Percentiles rank a stretch among this genome's conserved stretches.
Conservation (phyloP, 2,888 invertebrate species). For the Pseudeuparius sepicola region DNA sequence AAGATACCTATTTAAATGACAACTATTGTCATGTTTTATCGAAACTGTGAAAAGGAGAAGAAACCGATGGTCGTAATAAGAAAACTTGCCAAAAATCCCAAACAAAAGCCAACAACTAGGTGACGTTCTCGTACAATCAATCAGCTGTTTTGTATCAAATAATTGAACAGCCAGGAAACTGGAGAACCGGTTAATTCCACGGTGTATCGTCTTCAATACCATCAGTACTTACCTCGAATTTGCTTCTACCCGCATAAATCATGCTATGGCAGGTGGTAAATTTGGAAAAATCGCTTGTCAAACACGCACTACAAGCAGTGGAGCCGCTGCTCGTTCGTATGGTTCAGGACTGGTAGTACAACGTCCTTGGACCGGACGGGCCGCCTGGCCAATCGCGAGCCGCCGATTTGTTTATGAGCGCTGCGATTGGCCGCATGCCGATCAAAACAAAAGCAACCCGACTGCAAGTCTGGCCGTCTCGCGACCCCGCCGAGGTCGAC, state of each 20-base stretch:
- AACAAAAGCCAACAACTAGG: too few relatives aligned
- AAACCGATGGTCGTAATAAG: too few relatives aligned
- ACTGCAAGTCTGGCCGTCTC: conserved; percentile 24
- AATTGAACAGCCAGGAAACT: conserved; percentile 24
- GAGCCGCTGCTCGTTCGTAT: too few relatives aligned
- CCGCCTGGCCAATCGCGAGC: conserved; percentile 25
- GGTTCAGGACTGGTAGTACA: conserved; percentile 30
- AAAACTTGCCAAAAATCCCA: too few relatives aligned
- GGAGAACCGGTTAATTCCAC: conserved; percentile 9
- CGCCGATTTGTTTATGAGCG: conserved; percentile 34
- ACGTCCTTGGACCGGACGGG: conserved; percentile 29
- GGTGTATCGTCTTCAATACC: too few relatives aligned
- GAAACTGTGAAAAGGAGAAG: too few relatives aligned
- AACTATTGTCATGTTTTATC: too few relatives aligned
- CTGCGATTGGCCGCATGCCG: conserved; percentile 26
- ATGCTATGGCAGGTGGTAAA: conserved; percentile 42
- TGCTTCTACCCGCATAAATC: conserved; percentile 55
- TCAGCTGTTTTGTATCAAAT: conserved; percentile 52
- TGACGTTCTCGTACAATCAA: too few relatives aligned
- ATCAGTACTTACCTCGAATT: conserved; percentile 48
- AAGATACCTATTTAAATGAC: too few relatives aligned
- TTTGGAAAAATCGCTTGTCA: conserved; percentile 12
- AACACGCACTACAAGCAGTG: too few relatives aligned
- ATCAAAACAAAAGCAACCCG: conserved; percentile 35
- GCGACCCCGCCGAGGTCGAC: conserved; percentile 30